Base-by-base conservation (phyloP, 2,113 vertebrate species). In the Morone chrysops region DNA sequence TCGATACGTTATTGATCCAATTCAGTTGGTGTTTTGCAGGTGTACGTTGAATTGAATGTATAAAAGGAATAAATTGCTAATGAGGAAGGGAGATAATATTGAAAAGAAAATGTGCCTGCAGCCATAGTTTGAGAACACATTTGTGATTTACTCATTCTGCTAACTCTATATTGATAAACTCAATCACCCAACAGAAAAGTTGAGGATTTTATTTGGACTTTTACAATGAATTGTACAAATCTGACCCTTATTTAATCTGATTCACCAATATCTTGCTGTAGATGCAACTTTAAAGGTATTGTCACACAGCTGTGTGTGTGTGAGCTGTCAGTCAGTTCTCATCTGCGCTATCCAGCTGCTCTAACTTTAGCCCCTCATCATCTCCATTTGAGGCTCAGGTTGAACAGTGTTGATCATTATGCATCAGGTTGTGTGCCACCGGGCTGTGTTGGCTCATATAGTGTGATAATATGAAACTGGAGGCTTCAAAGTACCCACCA, bases 401-500 rank as follows among this genome's bases (percentile, higher is more conserved):
- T 56, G 66, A 65, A 18, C 47, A 59, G 38, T 7, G 7, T 48
- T 12, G 60, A 61, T 85, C 57, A 45, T 86, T 83, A 86, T 77
- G 78, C 72, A 66, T 70, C 85, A 59, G 61, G 60, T 57, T 72
- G 82, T 66, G 22, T 40, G 51, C 50, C 62, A 69, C 66, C 13
- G 20, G 67, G 74, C 68, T 84, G 38, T 14, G 82, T 43, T 62
- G 43, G 75, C 87, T 84, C 78, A 53, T 65, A 67, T 8, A 6
- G 41, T 48, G 70, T 25, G 84, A 85, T 86, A 82, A 87, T 82
- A 57, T 83, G 62, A 90, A 92, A 89, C 48, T n/a, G 78, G 61
- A 84, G 66, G 75, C 89, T 92, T 93, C 90, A 90, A 92, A 91
- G 89, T 76, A 47, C 36, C 67, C 83, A 20, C 48, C 50, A 12